These are phyloP conservation scores for Oriolus oriolus DNA, from an alignment of 2,113 vertebrate genomes.

Conservation along the genomic window DNA sequence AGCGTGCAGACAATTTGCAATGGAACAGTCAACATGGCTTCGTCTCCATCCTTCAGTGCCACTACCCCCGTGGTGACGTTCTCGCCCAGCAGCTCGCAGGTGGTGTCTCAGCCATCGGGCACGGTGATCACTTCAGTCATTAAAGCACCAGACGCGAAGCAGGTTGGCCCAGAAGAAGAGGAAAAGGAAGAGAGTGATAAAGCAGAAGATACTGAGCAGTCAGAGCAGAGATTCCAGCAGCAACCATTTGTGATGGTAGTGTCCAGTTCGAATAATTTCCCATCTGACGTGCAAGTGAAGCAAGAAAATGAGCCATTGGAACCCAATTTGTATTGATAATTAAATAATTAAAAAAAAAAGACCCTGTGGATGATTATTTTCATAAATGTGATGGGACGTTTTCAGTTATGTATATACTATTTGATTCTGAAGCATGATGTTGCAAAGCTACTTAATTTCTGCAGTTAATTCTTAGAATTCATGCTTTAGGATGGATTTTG, in stretches of 20 bases:
- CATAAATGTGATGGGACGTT: constrained; percentile 67
- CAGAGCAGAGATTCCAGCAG: constrained; percentile 64
- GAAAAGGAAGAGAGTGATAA: constrained; percentile 36
- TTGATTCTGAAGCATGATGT: constrained; percentile 62
- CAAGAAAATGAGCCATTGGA: constrained; percentile 72
- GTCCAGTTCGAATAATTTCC: constrained; percentile 67
- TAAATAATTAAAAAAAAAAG: background rate
- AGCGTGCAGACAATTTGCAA: constrained; percentile 75
- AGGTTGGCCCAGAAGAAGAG: background rate
- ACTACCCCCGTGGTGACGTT: constrained; percentile 74
- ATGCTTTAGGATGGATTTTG: constrained; percentile 65
- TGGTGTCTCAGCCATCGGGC: constrained; percentile 72
- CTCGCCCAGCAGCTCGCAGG: constrained; percentile 72
- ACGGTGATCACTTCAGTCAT: constrained; percentile 82
- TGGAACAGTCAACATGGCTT: constrained; percentile 66
- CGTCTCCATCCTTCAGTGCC: constrained; percentile 66
- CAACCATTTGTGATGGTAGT: constrained; percentile 80
- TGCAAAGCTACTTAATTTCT: constrained; percentile 63
- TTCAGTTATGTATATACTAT: constrained; percentile 58
- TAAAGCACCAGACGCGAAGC: constrained; percentile 79
- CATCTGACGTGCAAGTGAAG: constrained; percentile 67
- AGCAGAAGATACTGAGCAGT: constrained; percentile 52
- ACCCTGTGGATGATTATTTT: constrained; percentile 62
- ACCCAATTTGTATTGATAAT: constrained; percentile 56
- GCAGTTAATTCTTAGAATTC: constrained; percentile 63